Percentiles rank a stretch among this genome's conserved stretches.
Evolutionary conservation across 2,113 vertebrate species (phyloP).

Genomic region (Ceyx cyanopectus): DNA sequence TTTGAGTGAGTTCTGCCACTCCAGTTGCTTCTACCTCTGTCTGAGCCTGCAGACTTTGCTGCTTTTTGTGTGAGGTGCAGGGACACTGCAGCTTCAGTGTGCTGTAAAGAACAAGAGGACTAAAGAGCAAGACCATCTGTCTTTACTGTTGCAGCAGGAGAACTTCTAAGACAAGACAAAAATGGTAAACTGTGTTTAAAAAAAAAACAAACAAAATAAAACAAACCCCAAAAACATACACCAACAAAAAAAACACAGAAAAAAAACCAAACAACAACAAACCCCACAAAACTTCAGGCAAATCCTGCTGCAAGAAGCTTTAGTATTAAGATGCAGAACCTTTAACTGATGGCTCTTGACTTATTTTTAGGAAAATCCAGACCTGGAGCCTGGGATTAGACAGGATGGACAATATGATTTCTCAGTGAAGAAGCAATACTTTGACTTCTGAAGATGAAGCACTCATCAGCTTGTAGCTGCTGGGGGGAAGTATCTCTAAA

Average conservation of each 20-base stretch:
- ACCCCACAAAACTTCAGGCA: background rate
- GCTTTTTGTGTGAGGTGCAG: background rate
- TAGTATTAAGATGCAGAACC: background rate
- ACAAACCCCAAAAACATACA: no score
- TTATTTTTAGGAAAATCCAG: background rate
- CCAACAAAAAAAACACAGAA: no score
- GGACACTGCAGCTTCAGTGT: background rate
- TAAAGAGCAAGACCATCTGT: background rate
- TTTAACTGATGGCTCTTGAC: rapidly evolving
- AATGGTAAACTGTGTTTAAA: background rate
- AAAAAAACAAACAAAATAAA: no score
- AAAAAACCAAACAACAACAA: no score
- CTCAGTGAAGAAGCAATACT: constrained; percentile 20
- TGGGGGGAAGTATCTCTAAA: background rate
- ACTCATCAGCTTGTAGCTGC: background rate
- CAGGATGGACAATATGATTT: constrained; percentile 8
- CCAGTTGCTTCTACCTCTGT: background rate
- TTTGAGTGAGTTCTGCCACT: background rate
- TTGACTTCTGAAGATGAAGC: constrained; percentile 33
- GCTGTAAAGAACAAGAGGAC: background rate
- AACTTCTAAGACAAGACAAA: background rate
- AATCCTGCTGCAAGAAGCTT: background rate
- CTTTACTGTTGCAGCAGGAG: background rate
- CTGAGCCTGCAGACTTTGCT: background rate
- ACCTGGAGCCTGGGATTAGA: background rate